Conservation (phyloP, 2,888 invertebrate genomes). For the Tenthredo livida region DNA sequence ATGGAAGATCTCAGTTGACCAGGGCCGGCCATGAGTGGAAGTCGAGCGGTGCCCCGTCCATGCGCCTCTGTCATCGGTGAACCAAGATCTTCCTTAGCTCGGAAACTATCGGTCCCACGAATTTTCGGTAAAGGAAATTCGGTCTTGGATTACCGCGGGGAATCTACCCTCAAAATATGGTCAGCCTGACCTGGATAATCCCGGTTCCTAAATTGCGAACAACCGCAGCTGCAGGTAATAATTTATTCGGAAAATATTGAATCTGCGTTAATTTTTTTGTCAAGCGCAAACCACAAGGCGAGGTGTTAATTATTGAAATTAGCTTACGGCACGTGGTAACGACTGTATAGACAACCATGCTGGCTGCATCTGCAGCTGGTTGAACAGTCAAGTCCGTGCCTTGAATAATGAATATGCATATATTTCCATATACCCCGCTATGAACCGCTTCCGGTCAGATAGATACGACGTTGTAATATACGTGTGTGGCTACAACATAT, state of each 20-base stretch:
- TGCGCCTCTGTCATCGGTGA: no score
- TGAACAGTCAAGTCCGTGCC: constrained; percentile 41
- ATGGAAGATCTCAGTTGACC: no score
- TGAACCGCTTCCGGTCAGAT: constrained; percentile 41
- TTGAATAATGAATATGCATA: constrained; percentile 44
- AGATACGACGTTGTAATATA: not conserved
- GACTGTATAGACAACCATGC: not conserved
- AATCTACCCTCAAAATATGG: no score
- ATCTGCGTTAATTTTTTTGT: not conserved
- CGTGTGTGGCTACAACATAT: not conserved
- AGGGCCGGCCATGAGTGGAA: no score
- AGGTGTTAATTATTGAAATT: constrained; percentile 31
- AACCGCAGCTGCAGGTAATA: no score
- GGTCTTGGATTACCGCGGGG: no score
- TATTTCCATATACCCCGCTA: constrained; percentile 5
- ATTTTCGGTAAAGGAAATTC: no score
- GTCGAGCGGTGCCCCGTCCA: no score
- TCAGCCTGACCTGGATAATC: no score
- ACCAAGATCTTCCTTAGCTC: no score
- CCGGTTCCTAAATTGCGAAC: no score
- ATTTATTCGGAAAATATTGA: not conserved
- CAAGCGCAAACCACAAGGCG: not conserved
- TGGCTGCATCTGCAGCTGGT: constrained; percentile 28
- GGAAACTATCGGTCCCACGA: no score
- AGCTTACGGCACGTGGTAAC: constrained; percentile 12